Evolutionary conservation across 2,888 invertebrate genomes (phyloP).

Genomic region (Drosophila pseudotakahashii): DNA sequence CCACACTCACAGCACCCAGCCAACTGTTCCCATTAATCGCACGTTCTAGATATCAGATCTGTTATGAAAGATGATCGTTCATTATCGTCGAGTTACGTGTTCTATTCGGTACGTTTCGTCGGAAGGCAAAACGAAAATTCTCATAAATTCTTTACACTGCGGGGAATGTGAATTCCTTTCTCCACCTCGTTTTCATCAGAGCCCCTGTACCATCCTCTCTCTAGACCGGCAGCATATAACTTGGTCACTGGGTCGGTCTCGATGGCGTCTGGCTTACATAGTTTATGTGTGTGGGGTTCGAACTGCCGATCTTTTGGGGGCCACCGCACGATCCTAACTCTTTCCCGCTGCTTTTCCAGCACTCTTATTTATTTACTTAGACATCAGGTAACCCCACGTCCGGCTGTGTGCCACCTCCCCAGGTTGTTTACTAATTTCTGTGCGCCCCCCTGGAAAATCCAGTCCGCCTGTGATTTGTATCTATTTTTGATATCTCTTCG

Average conservation of each 20-base stretch:
- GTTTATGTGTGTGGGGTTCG: slow-evolving; percentile 46
- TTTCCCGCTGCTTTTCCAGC: slow-evolving; percentile 38
- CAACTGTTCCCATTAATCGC: slow-evolving; percentile 62
- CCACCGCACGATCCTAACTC: slow-evolving; percentile 41
- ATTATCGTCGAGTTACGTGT: slow-evolving; percentile 31
- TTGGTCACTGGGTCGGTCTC: slow-evolving; percentile 76
- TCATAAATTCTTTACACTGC: slow-evolving; percentile 72
- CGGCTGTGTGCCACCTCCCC: slow-evolving; percentile 7
- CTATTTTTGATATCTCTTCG: slow-evolving; percentile 20
- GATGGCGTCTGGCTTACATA: slow-evolving; percentile 41
- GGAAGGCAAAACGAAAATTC: slow-evolving; percentile 53
- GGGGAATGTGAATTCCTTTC: slow-evolving; percentile 66
- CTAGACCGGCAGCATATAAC: slow-evolving; percentile 56
- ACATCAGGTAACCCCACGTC: slow-evolving; percentile 54
- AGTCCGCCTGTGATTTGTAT: slow-evolving; percentile 30
- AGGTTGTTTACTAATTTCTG: slow-evolving; percentile 24
- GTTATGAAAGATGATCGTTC: slow-evolving; percentile 38
- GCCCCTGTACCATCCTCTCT: slow-evolving; percentile 22
- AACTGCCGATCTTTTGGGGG: slow-evolving; percentile 45
- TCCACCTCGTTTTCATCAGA: slow-evolving; percentile 42
- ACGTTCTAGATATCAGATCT: slow-evolving; percentile 34
- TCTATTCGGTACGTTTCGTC: background rate
- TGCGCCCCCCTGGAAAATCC: slow-evolving; percentile 5
- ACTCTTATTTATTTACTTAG: slow-evolving; percentile 62
- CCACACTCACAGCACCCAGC: slow-evolving; percentile 15